Evolutionary conservation across 1,140 invertebrate species (phyloP).

Genomic region (Halesus radiatus): DNA sequence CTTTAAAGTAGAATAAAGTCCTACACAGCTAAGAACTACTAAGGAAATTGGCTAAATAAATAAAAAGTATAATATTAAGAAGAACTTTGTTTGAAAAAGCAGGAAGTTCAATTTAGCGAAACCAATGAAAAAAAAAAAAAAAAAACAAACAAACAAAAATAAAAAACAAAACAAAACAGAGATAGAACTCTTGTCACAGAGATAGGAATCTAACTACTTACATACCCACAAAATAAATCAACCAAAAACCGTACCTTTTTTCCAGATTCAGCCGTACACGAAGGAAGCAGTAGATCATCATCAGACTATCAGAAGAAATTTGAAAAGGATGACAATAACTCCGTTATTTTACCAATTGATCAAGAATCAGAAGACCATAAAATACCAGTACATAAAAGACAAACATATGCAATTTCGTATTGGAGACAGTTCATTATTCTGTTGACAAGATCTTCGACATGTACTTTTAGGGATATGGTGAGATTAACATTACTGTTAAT

Average conservation of each 20-base stretch:
- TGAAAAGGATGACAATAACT: neutral
- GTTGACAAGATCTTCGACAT: slow-evolving; percentile 73
- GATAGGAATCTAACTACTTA: too few species aligned
- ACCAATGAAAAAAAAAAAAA: too few species aligned
- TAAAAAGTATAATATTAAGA: too few species aligned
- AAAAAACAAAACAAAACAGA: too few species aligned
- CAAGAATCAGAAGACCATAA: neutral
- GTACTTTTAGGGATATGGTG: slow-evolving; percentile 76
- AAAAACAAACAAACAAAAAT: too few species aligned
- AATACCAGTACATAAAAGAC: neutral
- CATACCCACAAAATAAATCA: too few species aligned
- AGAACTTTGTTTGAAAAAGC: too few species aligned
- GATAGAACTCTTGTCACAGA: too few species aligned
- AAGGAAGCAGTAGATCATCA: slow-evolving; percentile 12
- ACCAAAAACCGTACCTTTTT: neutral
- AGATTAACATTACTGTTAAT: slow-evolving; percentile 39
- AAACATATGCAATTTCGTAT: slow-evolving; percentile 61
- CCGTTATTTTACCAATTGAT: slow-evolving; percentile 16
- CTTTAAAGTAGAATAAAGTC: too few species aligned
- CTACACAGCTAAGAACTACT: too few species aligned
- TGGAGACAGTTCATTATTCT: slow-evolving; percentile 75
- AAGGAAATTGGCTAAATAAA: too few species aligned
- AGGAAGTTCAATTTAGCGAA: too few species aligned
- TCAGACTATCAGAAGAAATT: slow-evolving; percentile 20
- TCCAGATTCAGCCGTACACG: neutral